Conservation (phyloP, 2,888 invertebrate genomes). For the Artemia sinica region DNA sequence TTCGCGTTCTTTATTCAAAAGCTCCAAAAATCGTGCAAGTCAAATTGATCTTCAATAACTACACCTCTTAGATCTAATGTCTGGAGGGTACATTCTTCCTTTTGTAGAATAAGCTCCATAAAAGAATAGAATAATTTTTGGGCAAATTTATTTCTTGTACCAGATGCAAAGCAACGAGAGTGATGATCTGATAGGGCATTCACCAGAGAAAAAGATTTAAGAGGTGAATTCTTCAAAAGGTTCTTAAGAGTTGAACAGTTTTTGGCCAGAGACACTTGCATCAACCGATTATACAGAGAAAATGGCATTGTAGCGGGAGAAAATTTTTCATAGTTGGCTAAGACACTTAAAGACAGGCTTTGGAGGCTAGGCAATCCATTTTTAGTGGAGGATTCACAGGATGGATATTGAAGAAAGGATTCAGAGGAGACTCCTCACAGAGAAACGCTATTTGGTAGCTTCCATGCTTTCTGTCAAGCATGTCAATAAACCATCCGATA, state of each 20-base stretch:
- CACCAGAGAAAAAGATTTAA: neutral
- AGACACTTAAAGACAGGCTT: neutral
- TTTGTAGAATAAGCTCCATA: neutral
- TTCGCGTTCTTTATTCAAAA: neutral
- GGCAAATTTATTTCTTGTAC: slow-evolving; percentile 3
- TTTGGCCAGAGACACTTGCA: neutral
- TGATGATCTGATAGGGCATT: neutral
- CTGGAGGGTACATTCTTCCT: neutral
- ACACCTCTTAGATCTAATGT: slow-evolving; percentile 5
- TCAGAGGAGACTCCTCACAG: neutral
- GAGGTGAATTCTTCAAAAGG: neutral
- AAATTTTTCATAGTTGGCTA: too few species aligned
- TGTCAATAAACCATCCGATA: too few species aligned
- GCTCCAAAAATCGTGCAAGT: neutral
- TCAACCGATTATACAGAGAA: neutral
- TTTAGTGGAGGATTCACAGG: neutral
- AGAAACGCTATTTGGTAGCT: neutral
- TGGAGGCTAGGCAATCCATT: slow-evolving; percentile 4
- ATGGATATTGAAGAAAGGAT: too few species aligned
- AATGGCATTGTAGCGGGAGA: neutral
- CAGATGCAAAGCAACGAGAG: neutral
- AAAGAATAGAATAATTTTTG: neutral
- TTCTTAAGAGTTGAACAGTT: neutral
- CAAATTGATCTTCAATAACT: neutral
- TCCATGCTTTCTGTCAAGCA: neutral